phyloP scores from a whole-genome alignment of 2,888 invertebrate species.

The Idaea straminata region DNA sequence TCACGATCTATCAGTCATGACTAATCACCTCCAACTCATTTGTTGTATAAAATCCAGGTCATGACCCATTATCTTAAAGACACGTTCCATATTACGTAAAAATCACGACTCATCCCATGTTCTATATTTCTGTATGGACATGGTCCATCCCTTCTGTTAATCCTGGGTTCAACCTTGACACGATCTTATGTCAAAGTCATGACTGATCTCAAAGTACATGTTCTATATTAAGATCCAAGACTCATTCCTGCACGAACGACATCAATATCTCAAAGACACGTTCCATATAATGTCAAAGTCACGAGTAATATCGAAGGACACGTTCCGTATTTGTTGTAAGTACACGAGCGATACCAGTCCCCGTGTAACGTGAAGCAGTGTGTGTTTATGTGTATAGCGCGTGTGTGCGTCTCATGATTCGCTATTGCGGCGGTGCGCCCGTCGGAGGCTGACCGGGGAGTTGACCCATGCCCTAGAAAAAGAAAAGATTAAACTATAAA shows the following conservation, averaged over 20 bases:
- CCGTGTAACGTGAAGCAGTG: slow-evolving; percentile 6
- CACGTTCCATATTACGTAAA: too few species aligned
- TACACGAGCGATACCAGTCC: neutral
- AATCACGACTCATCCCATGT: too few species aligned
- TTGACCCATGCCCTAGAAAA: slow-evolving; percentile 66
- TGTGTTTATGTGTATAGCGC: slow-evolving; percentile 17
- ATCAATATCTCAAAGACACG: too few species aligned
- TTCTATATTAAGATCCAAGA: too few species aligned
- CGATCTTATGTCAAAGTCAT: neutral
- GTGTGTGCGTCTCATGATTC: slow-evolving; percentile 38
- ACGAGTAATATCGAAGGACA: neutral
- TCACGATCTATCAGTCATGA: too few species aligned
- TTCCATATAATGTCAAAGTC: neutral
- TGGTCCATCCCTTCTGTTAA: neutral
- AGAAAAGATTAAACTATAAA: slow-evolving; percentile 2
- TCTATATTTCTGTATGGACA: neutral
- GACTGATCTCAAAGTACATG: too few species aligned
- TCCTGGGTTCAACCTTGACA: neutral
- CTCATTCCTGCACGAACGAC: too few species aligned
- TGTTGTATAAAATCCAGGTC: too few species aligned
- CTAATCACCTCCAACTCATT: too few species aligned
- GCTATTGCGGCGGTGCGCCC: slow-evolving; percentile 73
- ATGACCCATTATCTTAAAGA: too few species aligned
- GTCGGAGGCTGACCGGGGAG: slow-evolving; percentile 68
- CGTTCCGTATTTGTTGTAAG: neutral